Conservation (phyloP, 1,140 invertebrate genomes). For the Andrena cerasifolii region DNA sequence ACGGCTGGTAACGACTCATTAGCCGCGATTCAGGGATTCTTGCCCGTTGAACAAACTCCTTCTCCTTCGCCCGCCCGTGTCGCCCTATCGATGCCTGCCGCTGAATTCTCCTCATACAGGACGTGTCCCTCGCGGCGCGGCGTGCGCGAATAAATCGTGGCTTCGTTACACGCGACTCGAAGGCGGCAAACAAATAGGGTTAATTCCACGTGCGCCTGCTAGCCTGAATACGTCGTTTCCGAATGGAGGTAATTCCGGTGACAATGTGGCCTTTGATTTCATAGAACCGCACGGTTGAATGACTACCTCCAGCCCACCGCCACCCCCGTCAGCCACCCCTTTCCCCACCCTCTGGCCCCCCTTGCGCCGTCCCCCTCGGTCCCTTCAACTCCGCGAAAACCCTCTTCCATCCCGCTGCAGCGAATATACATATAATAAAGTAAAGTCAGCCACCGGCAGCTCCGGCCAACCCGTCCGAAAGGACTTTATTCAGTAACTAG, state of each 20-base stretch:
- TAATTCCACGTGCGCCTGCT: conserved; percentile 79
- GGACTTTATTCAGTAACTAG: conserved; percentile 76
- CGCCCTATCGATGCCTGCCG: conserved; percentile 56
- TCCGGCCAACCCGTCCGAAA: conserved; percentile 62
- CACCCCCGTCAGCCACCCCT: conserved; percentile 49
- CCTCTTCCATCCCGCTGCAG: conserved; percentile 64
- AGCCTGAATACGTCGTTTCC: conserved; percentile 81
- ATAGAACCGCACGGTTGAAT: conserved; percentile 79
- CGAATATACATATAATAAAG: conserved; percentile 74
- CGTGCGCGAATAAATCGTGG: conserved; percentile 76
- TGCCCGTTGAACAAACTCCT: conserved; percentile 61
- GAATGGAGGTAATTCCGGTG: conserved; percentile 82
- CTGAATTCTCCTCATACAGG: conserved; percentile 52
- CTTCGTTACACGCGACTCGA: conserved; percentile 78
- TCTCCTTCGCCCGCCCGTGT: conserved; percentile 47
- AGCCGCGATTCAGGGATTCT: conserved; percentile 67
- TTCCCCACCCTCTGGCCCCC: conserved; percentile 24
- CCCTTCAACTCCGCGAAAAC: conserved; percentile 64
- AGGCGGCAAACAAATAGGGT: conserved; percentile 81
- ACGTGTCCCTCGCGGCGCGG: conserved; percentile 39
- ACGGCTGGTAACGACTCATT: conserved; percentile 64
- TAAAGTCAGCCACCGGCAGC: conserved; percentile 64
- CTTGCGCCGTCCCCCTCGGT: conserved; percentile 19
- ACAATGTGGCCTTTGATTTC: conserved; percentile 83
- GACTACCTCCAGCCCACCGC: conserved; percentile 65